Evolutionary conservation across 2,113 vertebrate genomes (phyloP).

Genomic region (Zosterops lateralis): DNA sequence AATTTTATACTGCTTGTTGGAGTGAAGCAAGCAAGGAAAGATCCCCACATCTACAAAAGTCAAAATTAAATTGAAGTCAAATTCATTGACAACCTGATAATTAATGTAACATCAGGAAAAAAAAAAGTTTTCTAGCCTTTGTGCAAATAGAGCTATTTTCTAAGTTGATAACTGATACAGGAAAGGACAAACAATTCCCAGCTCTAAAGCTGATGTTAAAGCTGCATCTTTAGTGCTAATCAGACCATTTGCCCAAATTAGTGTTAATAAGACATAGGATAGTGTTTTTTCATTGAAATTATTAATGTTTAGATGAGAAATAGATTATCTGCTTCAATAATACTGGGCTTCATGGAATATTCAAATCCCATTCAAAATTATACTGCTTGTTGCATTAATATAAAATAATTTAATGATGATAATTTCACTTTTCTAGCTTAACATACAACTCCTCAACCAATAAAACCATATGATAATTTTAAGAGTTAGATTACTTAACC

Average conservation of each 20-base stretch:
- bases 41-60: background rate
- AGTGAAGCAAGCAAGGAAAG: background rate
- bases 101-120: background rate
- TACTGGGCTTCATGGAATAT: slow-evolving; percentile 10
- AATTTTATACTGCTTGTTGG: background rate
- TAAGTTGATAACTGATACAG: background rate
- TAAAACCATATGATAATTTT: slow-evolving; percentile 34
- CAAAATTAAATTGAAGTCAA: background rate
- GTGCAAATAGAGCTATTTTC: background rate
- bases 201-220: background rate
- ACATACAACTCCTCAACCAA: slow-evolving; percentile 29
- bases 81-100: background rate
- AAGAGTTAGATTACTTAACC: slow-evolving; percentile 55
- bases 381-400: background rate
- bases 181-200: background rate
- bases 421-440: slow-evolving; percentile 36
- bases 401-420: slow-evolving; percentile 40
- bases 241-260: background rate
- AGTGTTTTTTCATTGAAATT: background rate
- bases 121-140: background rate
- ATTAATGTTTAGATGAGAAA: background rate
- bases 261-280: background rate
- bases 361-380: slow-evolving; percentile 30
- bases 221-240: background rate
- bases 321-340: background rate